Base-by-base conservation (phyloP, 1,140 invertebrate genomes). In the Vanessa atalanta region DNA sequence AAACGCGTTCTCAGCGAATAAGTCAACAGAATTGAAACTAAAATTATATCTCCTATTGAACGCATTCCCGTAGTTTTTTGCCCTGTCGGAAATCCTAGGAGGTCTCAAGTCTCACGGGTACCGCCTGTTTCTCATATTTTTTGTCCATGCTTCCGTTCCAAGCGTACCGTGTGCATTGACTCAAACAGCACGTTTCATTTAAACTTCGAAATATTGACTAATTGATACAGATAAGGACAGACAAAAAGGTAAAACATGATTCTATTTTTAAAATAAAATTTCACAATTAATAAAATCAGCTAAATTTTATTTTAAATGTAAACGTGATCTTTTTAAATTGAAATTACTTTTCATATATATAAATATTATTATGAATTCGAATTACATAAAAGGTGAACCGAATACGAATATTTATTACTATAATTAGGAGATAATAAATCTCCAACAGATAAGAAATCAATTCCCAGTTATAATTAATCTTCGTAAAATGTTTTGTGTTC, bases 81-180 rank as follows among this genome's bases (percentile, higher is more conserved):
- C 53, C 37, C 47, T 16, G 37, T 78, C 73, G 77, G 73, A 75
- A 72, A 71, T 72, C 64, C 73, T 65, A 70, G 64, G 64, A 57
- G 26, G 20, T 65, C 61, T 47, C 60, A 55, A 70, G 60, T 80
- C 79, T 47, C 75, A 78, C 75, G 70, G 75, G 51, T 67, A 23
- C 48, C 47, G 76, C 70, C 60, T 80, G 78, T 70, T 76, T 78
- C 79, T 60, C 76, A 73, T 78, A 78, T 73, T 80, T 78, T 80
- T 80, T 80, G 73, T 53, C n/a, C 12, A 26, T 37, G 60, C 73
- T 78, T 76, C 79, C 76, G 67, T 72, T 73, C 64, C 23, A 47
- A 43, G 53, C n/a, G 26, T 57, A 60, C 73, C 73, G 50, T 68
- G 55, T 76, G 75, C 47, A 63, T 73, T 70, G 53, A 70, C 43